Percentiles rank a stretch among this genome's conserved stretches.
Conservation (phyloP, 2,113 vertebrate genomes). For the Scatophagus argus region DNA sequence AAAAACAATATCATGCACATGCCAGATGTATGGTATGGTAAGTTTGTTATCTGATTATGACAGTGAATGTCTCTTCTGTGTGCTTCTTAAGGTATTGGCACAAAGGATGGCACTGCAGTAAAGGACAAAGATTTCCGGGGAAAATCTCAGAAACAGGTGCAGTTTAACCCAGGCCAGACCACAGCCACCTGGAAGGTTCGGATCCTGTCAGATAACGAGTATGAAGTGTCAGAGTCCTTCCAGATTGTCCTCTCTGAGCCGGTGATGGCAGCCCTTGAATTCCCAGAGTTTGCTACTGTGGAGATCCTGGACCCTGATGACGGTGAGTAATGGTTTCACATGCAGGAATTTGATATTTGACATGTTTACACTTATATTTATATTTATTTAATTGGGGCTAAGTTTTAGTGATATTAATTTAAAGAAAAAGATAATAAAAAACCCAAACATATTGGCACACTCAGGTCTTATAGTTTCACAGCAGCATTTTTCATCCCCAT, state of each 20-base stretch:
- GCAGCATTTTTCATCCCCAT: constrained; percentile 3
- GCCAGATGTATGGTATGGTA: not conserved
- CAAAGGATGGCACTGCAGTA: constrained; percentile 90
- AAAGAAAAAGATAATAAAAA: too few relatives aligned
- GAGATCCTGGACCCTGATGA: constrained; percentile 94
- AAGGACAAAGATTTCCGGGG: constrained; percentile 94
- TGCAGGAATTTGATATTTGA: not conserved
- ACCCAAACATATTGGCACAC: too few relatives aligned
- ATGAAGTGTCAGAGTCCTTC: constrained; percentile 91
- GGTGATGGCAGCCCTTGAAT: constrained; percentile 92
- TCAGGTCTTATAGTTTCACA: not conserved
- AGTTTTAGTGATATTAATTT: not conserved
- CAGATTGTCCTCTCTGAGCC: constrained; percentile 93
- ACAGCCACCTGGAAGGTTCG: constrained; percentile 91
- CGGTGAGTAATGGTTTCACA: constrained; percentile 82
- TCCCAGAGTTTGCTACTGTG: constrained; percentile 86
- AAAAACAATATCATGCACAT: too few relatives aligned
- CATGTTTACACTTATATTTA: not conserved
- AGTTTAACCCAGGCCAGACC: constrained; percentile 96
- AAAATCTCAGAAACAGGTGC: constrained; percentile 95
- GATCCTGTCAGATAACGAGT: constrained; percentile 87
- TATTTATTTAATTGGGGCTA: not conserved
- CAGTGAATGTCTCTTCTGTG: not conserved
- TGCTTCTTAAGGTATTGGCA: constrained; percentile 88
- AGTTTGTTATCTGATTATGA: not conserved